Evolutionary conservation across 1,140 invertebrate species (phyloP).

Genomic region (Heterodera schachtii): DNA sequence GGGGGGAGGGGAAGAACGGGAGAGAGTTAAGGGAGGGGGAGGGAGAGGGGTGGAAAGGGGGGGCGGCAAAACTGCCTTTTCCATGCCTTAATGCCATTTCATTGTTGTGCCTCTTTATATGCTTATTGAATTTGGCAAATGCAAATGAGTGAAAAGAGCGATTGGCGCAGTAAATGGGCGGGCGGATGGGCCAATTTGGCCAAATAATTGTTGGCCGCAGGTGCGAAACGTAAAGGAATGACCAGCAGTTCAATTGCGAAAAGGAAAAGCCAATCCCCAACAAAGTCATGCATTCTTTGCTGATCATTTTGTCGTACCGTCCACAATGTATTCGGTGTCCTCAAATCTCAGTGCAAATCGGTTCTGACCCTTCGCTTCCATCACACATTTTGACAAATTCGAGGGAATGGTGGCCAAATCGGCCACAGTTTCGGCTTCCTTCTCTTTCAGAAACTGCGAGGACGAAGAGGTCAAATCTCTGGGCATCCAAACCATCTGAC

Average conservation of each 20-base stretch:
- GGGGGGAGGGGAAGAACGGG: too few species aligned
- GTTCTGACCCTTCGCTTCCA: conserved; percentile 1
- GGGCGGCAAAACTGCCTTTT: too few species aligned
- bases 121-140: background rate
- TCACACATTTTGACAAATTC: background rate
- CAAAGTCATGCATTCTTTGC: too few species aligned
- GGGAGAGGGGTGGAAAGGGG: too few species aligned
- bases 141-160: background rate
- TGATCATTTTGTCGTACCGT: background rate
- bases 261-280: too few species aligned
- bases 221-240: too few species aligned
- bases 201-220: too few species aligned
- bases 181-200: too few species aligned
- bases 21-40: too few species aligned
- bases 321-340: conserved; percentile 17
- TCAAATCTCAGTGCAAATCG: conserved; percentile 3
- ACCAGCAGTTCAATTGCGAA: too few species aligned
- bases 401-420: background rate
- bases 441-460: background rate
- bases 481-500: background rate
- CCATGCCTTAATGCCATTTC: background rate
- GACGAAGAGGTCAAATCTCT: background rate
- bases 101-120: too few species aligned
- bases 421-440: background rate
- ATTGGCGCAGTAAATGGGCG: too few species aligned